Evolutionary conservation across 1,140 invertebrate genomes (phyloP).

Genomic region (Zaprionus tsacasi): DNA sequence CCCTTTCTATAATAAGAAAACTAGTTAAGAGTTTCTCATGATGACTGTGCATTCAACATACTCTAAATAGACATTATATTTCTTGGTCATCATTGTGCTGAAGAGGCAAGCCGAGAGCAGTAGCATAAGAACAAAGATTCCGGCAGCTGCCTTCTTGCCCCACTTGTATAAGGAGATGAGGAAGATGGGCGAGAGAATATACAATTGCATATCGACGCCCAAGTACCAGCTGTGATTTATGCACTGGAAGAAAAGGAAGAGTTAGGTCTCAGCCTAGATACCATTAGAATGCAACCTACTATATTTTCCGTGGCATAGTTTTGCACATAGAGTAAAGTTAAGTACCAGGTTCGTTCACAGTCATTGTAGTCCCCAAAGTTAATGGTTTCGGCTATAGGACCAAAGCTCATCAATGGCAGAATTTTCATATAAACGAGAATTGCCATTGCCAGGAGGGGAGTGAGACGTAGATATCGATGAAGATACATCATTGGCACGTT

Average conservation of each 20-base stretch:
- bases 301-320: constrained; percentile 58
- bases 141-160: constrained; percentile 68
- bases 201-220: constrained; percentile 93
- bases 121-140: constrained; percentile 47
- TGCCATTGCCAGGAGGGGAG: constrained; percentile 53
- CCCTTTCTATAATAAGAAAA: too few species aligned
- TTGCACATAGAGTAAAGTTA: constrained; percentile 61
- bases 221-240: constrained; percentile 95
- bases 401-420: constrained; percentile 17
- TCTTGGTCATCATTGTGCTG: constrained; percentile 45
- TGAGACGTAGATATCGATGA: constrained; percentile 68
- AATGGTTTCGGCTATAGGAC: constrained; percentile 32
- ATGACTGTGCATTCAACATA: too few species aligned
- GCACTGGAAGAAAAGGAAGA: constrained; percentile 86
- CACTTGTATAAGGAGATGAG: constrained; percentile 88
- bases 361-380: constrained; percentile 51
- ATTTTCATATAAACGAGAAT: constrained; percentile 28
- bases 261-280: background rate
- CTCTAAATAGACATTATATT: too few species aligned
- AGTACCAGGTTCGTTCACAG: constrained; percentile 56
- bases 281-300: constrained; percentile 20
- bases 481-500: constrained; percentile 72
- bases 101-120: constrained; percentile 57
- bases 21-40: too few species aligned
- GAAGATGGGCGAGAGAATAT: constrained; percentile 90